phyloP scores from a whole-genome alignment of 1,140 invertebrate species.

The Oedothorax gibbosus region DNA sequence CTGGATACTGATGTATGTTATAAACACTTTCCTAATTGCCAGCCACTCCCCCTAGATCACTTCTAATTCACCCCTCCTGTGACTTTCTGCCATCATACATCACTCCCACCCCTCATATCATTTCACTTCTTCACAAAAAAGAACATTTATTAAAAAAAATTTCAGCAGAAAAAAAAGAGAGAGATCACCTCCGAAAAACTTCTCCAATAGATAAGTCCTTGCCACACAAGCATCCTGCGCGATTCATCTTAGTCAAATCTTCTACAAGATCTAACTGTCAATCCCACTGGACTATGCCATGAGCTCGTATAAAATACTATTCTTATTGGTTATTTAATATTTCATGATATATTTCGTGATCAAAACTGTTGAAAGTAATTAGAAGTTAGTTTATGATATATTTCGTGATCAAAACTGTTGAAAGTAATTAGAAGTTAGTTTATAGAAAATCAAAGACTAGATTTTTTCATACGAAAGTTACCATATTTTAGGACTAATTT shows the following conservation, averaged over 20 bases:
- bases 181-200: conserved; percentile 12
- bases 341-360: no score
- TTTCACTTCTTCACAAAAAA: not conserved
- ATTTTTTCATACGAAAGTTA: no score
- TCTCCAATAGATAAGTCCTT: conserved; percentile 32
- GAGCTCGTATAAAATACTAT: no score
- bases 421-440: no score
- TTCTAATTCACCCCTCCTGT: conserved; percentile 5
- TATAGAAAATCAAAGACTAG: no score
- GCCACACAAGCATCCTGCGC: conserved; percentile 34
- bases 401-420: no score
- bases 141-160: not conserved
- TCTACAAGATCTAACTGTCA: not conserved
- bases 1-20: no score
- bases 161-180: not conserved
- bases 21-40: not conserved
- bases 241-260: conserved; percentile 53
- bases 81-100: conserved; percentile 27
- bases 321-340: no score
- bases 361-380: no score
- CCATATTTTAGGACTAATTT: no score
- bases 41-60: not conserved
- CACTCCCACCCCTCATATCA: conserved; percentile 3
- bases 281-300: no score
- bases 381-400: no score